Evolutionary conservation across 1,140 invertebrate species (phyloP).

Genomic region (Trichoplusia ni): DNA sequence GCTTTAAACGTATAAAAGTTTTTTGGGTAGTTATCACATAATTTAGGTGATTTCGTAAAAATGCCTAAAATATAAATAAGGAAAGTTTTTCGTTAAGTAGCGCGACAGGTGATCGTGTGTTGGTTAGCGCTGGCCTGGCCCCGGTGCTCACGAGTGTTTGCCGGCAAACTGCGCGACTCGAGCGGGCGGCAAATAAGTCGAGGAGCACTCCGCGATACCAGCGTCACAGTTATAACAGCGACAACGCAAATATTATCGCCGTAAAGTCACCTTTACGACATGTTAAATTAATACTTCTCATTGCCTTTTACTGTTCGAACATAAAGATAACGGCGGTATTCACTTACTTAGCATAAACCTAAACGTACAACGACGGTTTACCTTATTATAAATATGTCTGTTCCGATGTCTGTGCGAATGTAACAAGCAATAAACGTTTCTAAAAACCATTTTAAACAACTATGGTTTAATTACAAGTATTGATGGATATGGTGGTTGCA

Average conservation of each 20-base stretch:
- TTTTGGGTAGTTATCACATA: too few species aligned
- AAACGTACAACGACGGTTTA: not conserved
- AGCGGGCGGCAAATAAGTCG: conserved; percentile 67
- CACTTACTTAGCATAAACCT: not conserved
- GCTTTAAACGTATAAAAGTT: too few species aligned
- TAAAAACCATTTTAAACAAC: too few species aligned
- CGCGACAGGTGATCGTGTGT: conserved; percentile 26
- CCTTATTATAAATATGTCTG: too few species aligned
- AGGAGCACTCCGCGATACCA: conserved; percentile 49
- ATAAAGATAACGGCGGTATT: not conserved
- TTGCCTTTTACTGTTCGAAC: not conserved
- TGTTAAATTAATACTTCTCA: conserved; percentile 4
- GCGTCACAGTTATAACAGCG: conserved; percentile 36
- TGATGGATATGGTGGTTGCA: too few species aligned
- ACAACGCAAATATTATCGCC: conserved; percentile 33
- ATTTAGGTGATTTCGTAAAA: too few species aligned
- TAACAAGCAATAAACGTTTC: too few species aligned
- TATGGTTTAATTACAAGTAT: too few species aligned
- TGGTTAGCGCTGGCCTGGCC: conserved; percentile 3
- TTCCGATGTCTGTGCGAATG: too few species aligned
- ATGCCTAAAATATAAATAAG: not conserved
- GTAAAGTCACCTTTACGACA: conserved; percentile 6
- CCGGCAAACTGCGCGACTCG: conserved; percentile 60
- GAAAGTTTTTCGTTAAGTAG: conserved; percentile 7
- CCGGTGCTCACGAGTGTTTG: conserved; percentile 52